phyloP scores from a whole-genome alignment of 92 coral and sea anemone genomes.

The Phenganax stokvisi region DNA sequence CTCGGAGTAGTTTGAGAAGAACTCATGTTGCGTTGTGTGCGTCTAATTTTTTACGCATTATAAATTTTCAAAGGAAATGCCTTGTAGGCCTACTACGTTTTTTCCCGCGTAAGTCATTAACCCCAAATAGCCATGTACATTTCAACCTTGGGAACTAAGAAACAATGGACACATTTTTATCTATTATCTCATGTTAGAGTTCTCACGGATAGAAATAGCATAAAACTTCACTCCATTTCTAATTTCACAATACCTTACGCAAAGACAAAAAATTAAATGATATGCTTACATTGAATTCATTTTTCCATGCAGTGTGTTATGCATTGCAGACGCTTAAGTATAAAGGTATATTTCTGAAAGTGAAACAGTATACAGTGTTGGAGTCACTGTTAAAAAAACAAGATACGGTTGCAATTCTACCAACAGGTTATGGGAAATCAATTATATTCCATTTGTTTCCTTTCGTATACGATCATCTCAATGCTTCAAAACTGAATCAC shows the following conservation, averaged over 20 bases:
- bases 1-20: too few relatives aligned
- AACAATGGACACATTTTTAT: too few relatives aligned
- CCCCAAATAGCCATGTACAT: too few relatives aligned
- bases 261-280: neutral
- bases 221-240: too few relatives aligned
- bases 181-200: too few relatives aligned
- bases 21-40: too few relatives aligned
- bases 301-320: slow-evolving; percentile 2
- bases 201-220: neutral
- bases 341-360: slow-evolving; percentile 39
- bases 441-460: slow-evolving; percentile 52
- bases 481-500: neutral
- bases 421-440: slow-evolving; percentile 50
- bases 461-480: slow-evolving; percentile 37
- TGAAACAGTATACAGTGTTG: slow-evolving; percentile 41
- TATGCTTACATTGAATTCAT: slow-evolving; percentile 3
- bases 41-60: too few relatives aligned
- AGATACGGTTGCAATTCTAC: slow-evolving; percentile 46
- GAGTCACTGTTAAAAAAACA: slow-evolving; percentile 32
- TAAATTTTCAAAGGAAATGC: neutral
- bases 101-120: too few relatives aligned
- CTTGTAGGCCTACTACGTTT: too few relatives aligned
- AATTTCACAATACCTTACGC: neutral
- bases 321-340: slow-evolving; percentile 15
- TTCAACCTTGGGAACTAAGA: too few relatives aligned